Evolutionary conservation across 2,888 invertebrate genomes (phyloP).

Genomic region (Sarcophaga carnaria): DNA sequence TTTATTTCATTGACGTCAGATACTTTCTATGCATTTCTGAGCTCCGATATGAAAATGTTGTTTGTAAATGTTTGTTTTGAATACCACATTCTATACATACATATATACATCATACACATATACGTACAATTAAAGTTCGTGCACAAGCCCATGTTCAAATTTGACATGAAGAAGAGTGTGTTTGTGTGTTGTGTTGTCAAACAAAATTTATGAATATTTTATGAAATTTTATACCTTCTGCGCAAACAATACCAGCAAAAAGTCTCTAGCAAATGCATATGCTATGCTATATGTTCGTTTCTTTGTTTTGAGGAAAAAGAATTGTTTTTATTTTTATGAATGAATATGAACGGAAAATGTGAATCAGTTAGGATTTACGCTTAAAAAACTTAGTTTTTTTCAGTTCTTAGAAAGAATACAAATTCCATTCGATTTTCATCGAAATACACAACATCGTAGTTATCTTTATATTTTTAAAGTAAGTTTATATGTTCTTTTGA

Average conservation of each 20-base stretch:
- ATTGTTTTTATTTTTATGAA: background rate
- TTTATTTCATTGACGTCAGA: conserved; percentile 13
- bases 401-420: no score
- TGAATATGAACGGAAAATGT: background rate
- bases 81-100: background rate
- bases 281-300: background rate
- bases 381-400: no score
- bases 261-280: background rate
- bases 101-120: background rate
- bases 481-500: no score
- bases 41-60: conserved; percentile 44
- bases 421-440: no score
- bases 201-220: conserved; percentile 40
- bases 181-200: conserved; percentile 1
- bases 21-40: conserved; percentile 35
- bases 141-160: no score
- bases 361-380: background rate
- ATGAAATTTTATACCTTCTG: conserved; percentile 31
- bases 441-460: no score
- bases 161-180: no score
- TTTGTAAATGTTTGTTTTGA: conserved; percentile 51
- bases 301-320: background rate
- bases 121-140: background rate
- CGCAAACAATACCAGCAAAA: background rate
- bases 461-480: no score